phyloP scores from a whole-genome alignment of 1,140 invertebrate genomes.

The Drosophila ohnishii region DNA sequence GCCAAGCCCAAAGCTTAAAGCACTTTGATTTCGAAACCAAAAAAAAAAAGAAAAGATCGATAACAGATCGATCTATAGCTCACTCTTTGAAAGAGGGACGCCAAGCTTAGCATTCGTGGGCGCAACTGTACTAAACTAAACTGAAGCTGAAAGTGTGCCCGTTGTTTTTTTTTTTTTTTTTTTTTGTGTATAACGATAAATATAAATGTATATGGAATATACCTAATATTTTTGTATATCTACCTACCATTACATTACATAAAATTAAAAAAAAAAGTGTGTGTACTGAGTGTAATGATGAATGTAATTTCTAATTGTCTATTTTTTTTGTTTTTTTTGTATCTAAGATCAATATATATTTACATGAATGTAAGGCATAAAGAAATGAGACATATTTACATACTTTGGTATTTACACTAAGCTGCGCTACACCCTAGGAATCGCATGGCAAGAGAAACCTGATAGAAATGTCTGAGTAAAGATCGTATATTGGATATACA shows the following conservation, averaged over 20 bases:
- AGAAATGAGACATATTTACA: constrained; percentile 39
- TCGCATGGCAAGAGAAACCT: constrained; percentile 21
- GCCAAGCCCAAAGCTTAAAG: constrained; percentile 50
- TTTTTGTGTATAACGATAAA: constrained; percentile 9
- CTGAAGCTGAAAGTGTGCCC: constrained; percentile 43
- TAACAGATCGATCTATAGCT: neutral
- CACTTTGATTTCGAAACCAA: neutral
- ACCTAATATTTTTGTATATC: constrained; percentile 32
- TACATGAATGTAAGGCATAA: constrained; percentile 22
- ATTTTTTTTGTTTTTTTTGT: constrained; percentile 29
- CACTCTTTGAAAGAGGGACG: constrained; percentile 6
- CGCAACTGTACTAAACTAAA: constrained; percentile 54
- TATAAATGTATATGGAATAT: constrained; percentile 11
- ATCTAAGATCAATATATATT: constrained; percentile 3
- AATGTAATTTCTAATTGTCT: constrained; percentile 23
- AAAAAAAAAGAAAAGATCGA: neutral
- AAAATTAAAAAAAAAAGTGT: neutral
- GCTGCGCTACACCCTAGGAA: constrained; percentile 12
- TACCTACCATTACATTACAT: constrained; percentile 1
- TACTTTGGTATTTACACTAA: constrained; percentile 45
- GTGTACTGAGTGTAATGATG: constrained; percentile 22
- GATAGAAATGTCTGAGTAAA: constrained; percentile 15
- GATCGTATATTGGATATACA: constrained; percentile 38
- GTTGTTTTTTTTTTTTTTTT: constrained; percentile 22
- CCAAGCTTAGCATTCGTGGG: constrained; percentile 20